Evolutionary conservation across 2,797 vertebrate species (phyloP), one percentile per base, ranked within the genome.

Genomic region (Acrossocheilus wenchowensis): DNA sequence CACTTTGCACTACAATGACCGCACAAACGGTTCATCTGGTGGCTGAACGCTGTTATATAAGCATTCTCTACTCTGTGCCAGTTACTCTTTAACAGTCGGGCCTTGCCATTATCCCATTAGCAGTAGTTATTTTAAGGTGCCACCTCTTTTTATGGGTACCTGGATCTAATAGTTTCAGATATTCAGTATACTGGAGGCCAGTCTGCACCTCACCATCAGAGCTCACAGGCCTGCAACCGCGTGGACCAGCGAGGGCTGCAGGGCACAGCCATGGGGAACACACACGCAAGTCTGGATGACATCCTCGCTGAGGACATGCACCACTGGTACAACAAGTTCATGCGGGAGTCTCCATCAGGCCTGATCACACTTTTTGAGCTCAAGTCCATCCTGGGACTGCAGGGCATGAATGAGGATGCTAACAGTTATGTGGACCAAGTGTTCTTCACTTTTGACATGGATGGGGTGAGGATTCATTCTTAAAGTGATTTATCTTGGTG

Each of bases 311-410:
- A 97, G 89, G 96, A 98, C 92, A 97, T 97, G 94, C 96, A 96
- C 90, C 94, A 97, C 69, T 97, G 97, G 96, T 97, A 97, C 90
- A 96, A 96, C 86, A 97, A 97, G 90, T 98, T 97, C 92, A 97
- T 97, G 96, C 95, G 41, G 88, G 96, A 98, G 84, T 97, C 96
- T 81, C 96, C 97, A n/a, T 96, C 96, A 0, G 95, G 95, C 30
- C 95, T 97, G 79, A 96, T 98, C 91, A 98, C 96, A 0, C 92
- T 97, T 74, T 96, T 97, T 89, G 96, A 98, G 92, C 96, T 98
- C 75, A 98, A 98, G 93, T 93, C 94, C 0, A 96, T 97, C 87
- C 93, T 97, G 45, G 92, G 95, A 64, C 95, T 98, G 91, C 96
- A 95, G 0, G 95, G 95, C 19, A 97, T 98, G 95, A 96, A 94